A percentile compares a stretch with the other conserved stretches of the same genome.
These are phyloP conservation scores for Xestobium rufovillosum DNA, from an alignment of 2,888 invertebrate species.

Conservation along the genomic window DNA sequence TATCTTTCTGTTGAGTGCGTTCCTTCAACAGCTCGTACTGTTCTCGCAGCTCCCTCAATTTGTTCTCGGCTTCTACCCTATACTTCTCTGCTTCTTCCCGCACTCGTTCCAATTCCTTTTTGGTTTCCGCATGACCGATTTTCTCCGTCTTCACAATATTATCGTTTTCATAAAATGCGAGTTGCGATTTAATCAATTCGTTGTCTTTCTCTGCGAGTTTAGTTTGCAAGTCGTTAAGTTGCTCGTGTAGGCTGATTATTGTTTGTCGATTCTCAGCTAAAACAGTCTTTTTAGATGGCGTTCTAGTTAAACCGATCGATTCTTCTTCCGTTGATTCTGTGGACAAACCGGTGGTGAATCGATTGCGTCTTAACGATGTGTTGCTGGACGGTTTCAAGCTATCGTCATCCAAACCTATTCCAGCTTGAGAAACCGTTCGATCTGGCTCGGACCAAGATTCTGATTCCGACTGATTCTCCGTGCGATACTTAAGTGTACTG, in stretches of 20 bases:
- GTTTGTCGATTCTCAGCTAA: constrained; percentile 29
- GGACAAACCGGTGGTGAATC: constrained; percentile 14
- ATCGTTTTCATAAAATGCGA: neutral
- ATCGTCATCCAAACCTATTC: constrained; percentile 61
- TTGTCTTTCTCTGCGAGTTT: constrained; percentile 29
- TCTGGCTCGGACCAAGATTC: constrained; percentile 87
- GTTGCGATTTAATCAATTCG: constrained; percentile 8
- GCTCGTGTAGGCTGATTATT: constrained; percentile 38
- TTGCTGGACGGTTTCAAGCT: constrained; percentile 44
- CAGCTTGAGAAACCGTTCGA: constrained; percentile 68
- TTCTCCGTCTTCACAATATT: constrained; percentile 10
- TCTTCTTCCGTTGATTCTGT: constrained; percentile 37
- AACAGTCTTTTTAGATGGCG: constrained; percentile 25
- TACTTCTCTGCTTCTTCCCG: constrained; percentile 28
- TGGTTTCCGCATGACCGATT: constrained; percentile 6
- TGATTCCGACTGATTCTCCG: constrained; percentile 55
- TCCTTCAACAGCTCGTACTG: constrained; percentile 22
- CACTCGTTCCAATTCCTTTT: constrained; percentile 23
- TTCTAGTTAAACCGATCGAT: constrained; percentile 17
- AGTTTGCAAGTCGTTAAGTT: constrained; percentile 42
- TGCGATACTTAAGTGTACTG: too few relatives aligned
- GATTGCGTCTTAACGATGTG: constrained; percentile 27
- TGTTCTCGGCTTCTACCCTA: constrained; percentile 24
- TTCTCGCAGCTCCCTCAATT: constrained; percentile 25
- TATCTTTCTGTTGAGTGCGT: constrained; percentile 18